These are phyloP conservation scores for Ochotona curzoniae DNA, from an alignment of 2,113 vertebrate species.

Conservation along the genomic window DNA sequence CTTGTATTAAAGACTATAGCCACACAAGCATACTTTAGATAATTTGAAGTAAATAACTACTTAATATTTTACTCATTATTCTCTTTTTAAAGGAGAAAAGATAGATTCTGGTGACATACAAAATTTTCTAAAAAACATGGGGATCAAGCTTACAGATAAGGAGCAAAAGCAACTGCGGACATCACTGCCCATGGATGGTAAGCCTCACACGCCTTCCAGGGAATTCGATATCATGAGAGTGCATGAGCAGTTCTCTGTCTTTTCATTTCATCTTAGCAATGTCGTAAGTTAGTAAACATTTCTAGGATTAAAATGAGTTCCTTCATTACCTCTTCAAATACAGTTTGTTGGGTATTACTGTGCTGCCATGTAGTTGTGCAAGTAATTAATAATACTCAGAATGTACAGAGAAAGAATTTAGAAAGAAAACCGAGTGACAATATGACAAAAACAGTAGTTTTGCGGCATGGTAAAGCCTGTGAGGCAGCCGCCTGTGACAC, in stretches of 20 bases:
- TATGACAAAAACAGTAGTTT: neutral
- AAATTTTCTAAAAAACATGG: conserved; percentile 12
- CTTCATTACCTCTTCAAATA: neutral
- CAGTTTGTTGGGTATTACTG: neutral
- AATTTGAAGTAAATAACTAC: conserved; percentile 23
- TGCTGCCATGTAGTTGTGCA: neutral
- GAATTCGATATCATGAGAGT: neutral
- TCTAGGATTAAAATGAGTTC: conserved; percentile 11
- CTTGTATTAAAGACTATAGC: neutral
- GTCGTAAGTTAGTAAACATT: neutral
- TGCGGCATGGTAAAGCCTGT: neutral
- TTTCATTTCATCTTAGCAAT: neutral
- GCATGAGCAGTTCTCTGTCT: neutral
- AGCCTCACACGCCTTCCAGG: conserved; percentile 1
- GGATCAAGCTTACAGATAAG: conserved; percentile 42
- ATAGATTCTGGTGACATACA: conserved; percentile 13
- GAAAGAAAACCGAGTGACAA: neutral
- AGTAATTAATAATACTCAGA: neutral
- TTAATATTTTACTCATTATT: conserved; percentile 10
- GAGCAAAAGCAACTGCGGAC: conserved; percentile 30
- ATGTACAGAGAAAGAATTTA: neutral
- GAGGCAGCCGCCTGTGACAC: too few relatives aligned
- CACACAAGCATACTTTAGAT: neutral
- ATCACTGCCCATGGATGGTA: conserved; percentile 42
- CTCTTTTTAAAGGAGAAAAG: conserved; percentile 67